Evolutionary conservation across 2,113 vertebrate genomes (phyloP), one percentile per base, ranked within the genome.

Genomic region (Xenopus tropicalis): DNA sequence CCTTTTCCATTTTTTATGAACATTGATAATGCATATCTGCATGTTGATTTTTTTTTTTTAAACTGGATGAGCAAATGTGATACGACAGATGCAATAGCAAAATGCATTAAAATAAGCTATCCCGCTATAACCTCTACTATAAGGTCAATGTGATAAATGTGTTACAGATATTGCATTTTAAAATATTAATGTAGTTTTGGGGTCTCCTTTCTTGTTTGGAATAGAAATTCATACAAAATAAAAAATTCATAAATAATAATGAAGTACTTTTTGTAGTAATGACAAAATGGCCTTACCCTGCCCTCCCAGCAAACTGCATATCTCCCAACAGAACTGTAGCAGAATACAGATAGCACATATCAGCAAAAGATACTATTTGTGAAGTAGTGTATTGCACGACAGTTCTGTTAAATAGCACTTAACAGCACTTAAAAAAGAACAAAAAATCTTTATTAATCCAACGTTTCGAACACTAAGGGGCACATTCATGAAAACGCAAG

Each of bases 201-300:
- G 14, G 1, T 20, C 58, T 44, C 58, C 1, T 68, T 43, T 66
- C 61, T 74, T 59, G 43, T 21, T 13, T 5, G 57, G 44, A 74
- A 68, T 69, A 17, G 42, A 54, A 74, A 74, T 73, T 69, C 25
- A 69, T 61, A 61, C 44, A 68, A 68, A 43, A 20, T 65, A 17
- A 43, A 68, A 74, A 69, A 42, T 74, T 57, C 42, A 74, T 74
- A 61, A 74, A 74, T 74, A 74, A 69, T 74, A 74, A 68, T 69
- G 57, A 74, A 58, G 56, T 68, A 68, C 66, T 74, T 74, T 23
- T 61, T 68, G 61, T 42, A 69, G 25, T 74, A 74, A 74, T 73
- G 21, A 58, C 13, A 73, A 48, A 58, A 66, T 20, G 17, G 52
- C 9, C 14, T 54, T n/a, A 54, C 16, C 14, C 9, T n/a, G 19